Conservation (phyloP, 2,113 vertebrate species). For the Psittacula cyanocephala region DNA sequence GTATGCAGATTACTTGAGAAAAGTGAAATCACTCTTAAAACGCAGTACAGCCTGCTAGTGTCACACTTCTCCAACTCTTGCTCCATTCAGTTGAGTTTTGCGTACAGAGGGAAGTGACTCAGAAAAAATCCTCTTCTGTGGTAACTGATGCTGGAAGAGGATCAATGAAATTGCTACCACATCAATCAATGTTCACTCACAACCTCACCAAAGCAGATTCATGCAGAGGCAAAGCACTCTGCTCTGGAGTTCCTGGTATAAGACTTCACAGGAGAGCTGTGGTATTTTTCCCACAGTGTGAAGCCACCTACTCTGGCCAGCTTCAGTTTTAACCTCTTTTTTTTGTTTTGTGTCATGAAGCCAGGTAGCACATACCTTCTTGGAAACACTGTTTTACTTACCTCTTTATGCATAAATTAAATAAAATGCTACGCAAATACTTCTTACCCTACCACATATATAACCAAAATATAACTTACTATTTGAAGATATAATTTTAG, state of each 20-base stretch:
- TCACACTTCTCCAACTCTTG: background rate
- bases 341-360: background rate
- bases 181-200: background rate
- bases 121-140: conserved; percentile 15
- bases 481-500: conserved; percentile 40
- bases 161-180: background rate
- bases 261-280: background rate
- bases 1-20: background rate
- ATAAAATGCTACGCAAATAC: conserved; percentile 18
- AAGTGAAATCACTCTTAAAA: background rate
- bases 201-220: background rate
- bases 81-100: background rate
- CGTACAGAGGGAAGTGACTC: background rate
- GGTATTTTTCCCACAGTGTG: background rate
- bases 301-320: background rate
- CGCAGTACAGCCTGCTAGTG: background rate
- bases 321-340: background rate
- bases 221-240: background rate
- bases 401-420: background rate
- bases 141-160: background rate
- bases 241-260: background rate
- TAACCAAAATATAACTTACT: conserved; percentile 35
- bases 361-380: background rate
- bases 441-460: background rate
- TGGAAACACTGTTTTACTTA: background rate